Evolutionary conservation across 2,113 vertebrate species (phyloP).

Genomic region (Bubalus kerabau): DNA sequence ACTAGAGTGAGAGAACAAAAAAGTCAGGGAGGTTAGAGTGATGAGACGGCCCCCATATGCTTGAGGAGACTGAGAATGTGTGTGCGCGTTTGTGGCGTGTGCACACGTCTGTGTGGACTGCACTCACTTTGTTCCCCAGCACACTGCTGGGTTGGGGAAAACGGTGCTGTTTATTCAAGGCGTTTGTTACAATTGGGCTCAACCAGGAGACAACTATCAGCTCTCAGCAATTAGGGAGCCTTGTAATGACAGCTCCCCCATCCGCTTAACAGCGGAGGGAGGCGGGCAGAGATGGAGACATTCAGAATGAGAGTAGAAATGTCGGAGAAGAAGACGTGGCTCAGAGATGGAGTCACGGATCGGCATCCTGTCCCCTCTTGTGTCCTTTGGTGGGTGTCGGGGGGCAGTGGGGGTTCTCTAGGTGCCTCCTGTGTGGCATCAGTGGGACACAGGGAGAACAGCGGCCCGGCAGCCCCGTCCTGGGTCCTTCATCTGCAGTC

Average conservation of each 20-base stretch:
- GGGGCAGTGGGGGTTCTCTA: fast-evolving
- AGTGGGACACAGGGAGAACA: background rate
- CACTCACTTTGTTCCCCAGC: background rate
- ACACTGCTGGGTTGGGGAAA: background rate
- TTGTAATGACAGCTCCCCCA: constrained; percentile 41
- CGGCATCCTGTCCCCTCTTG: fast-evolving
- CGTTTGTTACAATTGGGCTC: constrained; percentile 21
- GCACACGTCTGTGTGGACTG: fast-evolving
- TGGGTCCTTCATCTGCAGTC: background rate
- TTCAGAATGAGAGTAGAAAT: background rate
- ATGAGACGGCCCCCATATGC: constrained; percentile 5
- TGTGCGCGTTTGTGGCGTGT: background rate
- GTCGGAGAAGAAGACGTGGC: background rate
- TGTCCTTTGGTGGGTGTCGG: background rate
- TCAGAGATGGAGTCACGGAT: background rate
- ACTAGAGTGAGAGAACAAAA: constrained; percentile 46
- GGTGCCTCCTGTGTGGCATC: background rate
- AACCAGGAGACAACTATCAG: background rate
- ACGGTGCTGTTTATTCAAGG: background rate
- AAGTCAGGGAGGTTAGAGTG: constrained; percentile 38
- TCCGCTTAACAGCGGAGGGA: background rate
- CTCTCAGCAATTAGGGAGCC: constrained; percentile 40
- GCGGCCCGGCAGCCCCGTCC: background rate
- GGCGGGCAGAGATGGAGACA: background rate
- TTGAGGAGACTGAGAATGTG: background rate